These are phyloP conservation scores for Mustela nigripes DNA, from an alignment of 2,113 vertebrate species.

Conservation along the genomic window DNA sequence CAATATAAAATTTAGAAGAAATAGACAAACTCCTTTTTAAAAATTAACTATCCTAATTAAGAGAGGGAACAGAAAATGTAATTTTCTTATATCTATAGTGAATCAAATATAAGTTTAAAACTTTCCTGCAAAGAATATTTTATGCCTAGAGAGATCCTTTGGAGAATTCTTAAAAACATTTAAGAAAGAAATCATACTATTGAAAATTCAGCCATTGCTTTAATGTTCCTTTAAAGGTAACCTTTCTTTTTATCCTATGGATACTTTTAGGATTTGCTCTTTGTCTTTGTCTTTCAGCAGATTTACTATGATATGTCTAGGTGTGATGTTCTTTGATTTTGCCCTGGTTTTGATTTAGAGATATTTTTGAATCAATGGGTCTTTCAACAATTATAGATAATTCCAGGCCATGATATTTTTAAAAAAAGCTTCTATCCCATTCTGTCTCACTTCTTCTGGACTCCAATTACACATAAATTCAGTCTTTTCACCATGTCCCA, in stretches of 20 bases:
- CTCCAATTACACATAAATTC: not conserved
- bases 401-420: conserved; percentile 52
- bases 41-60: not conserved
- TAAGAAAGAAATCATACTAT: not conserved
- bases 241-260: conserved; percentile 24
- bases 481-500: not conserved
- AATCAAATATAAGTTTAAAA: conserved; percentile 18
- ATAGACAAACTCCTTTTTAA: not conserved
- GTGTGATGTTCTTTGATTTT: conserved; percentile 62
- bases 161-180: conserved; percentile 19
- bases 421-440: conserved; percentile 1
- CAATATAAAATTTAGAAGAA: conserved; percentile 43
- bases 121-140: conserved; percentile 18
- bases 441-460: conserved; percentile 53
- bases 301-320: conserved; percentile 26
- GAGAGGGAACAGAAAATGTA: not conserved
- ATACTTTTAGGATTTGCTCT: conserved; percentile 27
- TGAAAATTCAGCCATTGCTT: conserved; percentile 18
- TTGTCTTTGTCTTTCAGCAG: conserved; percentile 44
- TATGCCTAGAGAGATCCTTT: not conserved
- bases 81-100: not conserved
- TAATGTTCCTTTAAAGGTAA: conserved; percentile 56
- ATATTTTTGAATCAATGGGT: conserved; percentile 42
- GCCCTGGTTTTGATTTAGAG: conserved; percentile 35
- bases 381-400: conserved; percentile 57